A percentile compares a stretch with the other conserved stretches of the same genome.
phyloP scores from a whole-genome alignment of 2,113 vertebrate genomes.

The Glaucomys volans region DNA sequence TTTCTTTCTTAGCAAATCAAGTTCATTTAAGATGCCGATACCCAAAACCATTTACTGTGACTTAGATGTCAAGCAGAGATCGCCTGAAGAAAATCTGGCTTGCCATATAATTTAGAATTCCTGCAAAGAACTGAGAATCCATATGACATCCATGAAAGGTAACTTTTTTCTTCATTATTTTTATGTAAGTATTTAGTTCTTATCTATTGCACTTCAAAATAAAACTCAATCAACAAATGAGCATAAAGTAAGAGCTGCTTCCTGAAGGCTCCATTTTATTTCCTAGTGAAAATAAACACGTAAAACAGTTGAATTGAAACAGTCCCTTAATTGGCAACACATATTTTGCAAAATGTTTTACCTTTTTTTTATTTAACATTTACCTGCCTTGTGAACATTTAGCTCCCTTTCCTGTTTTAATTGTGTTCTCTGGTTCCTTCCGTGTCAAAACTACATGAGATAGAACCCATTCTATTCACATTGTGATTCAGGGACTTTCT shows the following conservation, averaged over 20 bases:
- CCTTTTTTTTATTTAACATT: not conserved
- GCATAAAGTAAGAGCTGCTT: not conserved
- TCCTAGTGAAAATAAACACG: conserved; percentile 50
- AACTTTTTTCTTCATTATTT: not conserved
- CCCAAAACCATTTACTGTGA: not conserved
- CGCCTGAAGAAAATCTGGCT: not conserved
- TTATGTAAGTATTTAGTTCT: conserved; percentile 34
- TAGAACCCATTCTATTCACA: not conserved
- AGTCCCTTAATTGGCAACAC: conserved; percentile 26
- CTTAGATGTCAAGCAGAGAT: conserved; percentile 15
- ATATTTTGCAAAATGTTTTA: not conserved
- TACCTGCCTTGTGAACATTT: not conserved
- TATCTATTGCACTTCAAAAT: conserved; percentile 4
- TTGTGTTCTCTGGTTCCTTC: conserved; percentile 45
- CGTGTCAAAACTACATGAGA: not conserved
- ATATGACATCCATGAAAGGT: not conserved
- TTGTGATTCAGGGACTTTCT: conserved; percentile 12
- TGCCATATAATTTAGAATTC: conserved; percentile 20
- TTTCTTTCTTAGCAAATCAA: conserved; percentile 60
- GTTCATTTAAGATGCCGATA: not conserved
- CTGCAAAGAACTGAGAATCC: conserved; percentile 27
- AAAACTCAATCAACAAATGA: conserved; percentile 14
- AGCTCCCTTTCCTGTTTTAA: conserved; percentile 21
- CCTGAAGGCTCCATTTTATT: conserved; percentile 41
- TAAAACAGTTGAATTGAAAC: conserved; percentile 17